Evolutionary conservation across 1,140 invertebrate genomes (phyloP).

Genomic region (Psix sp.): DNA sequence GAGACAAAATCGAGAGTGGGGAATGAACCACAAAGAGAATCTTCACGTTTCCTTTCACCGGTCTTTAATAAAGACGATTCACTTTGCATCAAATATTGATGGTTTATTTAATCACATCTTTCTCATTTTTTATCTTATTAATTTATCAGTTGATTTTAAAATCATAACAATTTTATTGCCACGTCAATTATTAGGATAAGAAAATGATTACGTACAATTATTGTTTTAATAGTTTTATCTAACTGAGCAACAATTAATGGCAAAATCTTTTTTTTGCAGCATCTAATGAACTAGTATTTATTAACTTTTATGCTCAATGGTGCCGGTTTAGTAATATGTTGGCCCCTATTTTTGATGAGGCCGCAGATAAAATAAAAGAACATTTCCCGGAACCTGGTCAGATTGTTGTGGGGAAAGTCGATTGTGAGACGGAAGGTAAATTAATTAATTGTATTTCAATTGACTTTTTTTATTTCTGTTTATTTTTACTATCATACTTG

Average conservation of each 20-base stretch:
- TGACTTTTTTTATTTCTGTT: neutral
- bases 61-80: neutral
- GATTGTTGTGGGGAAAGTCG: conserved; percentile 97
- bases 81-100: neutral
- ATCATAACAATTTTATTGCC: too few species aligned
- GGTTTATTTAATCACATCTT: too few species aligned
- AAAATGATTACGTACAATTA: too few species aligned
- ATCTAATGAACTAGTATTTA: conserved; percentile 95
- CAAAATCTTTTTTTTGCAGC: conserved; percentile 83
- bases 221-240: conserved; percentile 17
- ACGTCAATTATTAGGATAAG: too few species aligned
- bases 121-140: conserved; percentile 20
- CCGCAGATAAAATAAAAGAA: conserved; percentile 89
- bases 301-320: conserved; percentile 99
- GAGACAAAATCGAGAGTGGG: neutral
- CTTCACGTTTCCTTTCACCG: conserved; percentile 3
- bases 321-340: conserved; percentile 96
- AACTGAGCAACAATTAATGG: too few species aligned
- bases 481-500: too few species aligned
- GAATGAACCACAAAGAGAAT: neutral
- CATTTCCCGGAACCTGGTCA: conserved; percentile 88
- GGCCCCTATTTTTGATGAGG: conserved; percentile 97
- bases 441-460: too few species aligned
- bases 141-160: neutral
- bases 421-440: conserved; percentile 94